A percentile compares a stretch with the other conserved stretches of the same genome.
phyloP scores from a whole-genome alignment of 1,140 invertebrate genomes.

The Geopemphigus sp. region DNA sequence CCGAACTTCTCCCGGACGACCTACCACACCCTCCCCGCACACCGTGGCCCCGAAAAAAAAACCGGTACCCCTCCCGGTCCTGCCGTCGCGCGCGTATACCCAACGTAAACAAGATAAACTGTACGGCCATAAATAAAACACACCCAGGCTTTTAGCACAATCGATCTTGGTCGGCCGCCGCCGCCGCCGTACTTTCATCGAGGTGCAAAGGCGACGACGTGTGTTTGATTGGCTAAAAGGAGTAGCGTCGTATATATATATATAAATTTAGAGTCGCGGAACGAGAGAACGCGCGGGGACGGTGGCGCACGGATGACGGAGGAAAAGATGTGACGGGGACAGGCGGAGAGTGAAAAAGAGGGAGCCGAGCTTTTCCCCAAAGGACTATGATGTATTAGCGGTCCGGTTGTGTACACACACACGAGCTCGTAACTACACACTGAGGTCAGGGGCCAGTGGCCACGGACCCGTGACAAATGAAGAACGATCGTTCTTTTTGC shows the following conservation, averaged over 20 bases:
- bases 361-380: conserved; percentile 10
- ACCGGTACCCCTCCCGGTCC: too few relatives aligned
- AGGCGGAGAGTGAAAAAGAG: background rate
- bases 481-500: conserved; percentile 47
- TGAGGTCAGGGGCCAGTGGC: conserved; percentile 45
- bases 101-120: conserved; percentile 37
- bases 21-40: too few relatives aligned
- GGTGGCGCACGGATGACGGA: too few relatives aligned
- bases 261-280: too few relatives aligned
- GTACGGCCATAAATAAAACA: conserved; percentile 46
- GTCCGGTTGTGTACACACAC: conserved; percentile 26
- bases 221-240: conserved; percentile 43
- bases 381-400: conserved; percentile 46
- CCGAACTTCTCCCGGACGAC: too few relatives aligned
- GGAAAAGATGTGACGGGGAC: too few relatives aligned
- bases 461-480: conserved; percentile 49
- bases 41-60: too few relatives aligned
- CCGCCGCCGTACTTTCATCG: conserved; percentile 9
- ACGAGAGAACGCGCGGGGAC: too few relatives aligned
- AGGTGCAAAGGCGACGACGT: conserved; percentile 40
- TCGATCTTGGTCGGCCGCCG: conserved; percentile 39
- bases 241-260: too few relatives aligned
- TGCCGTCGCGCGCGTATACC: background rate
- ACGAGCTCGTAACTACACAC: conserved; percentile 10
- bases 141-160: conserved; percentile 48